phyloP scores from a whole-genome alignment of 2,113 vertebrate genomes.

The Gymnocephalus cernua region DNA sequence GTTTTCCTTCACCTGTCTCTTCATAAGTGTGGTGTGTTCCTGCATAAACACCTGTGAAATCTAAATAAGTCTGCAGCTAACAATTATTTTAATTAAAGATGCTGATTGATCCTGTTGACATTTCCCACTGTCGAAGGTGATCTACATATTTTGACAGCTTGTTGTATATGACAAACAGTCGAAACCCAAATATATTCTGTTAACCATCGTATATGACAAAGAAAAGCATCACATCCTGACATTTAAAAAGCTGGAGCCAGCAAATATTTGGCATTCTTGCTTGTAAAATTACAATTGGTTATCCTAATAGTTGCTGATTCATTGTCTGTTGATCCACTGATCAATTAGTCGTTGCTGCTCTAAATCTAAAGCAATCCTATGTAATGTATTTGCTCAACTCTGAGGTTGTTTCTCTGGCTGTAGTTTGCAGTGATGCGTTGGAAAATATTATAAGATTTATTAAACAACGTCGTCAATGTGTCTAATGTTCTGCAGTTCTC shows the following conservation, averaged over 20 bases:
- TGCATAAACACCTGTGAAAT: background rate
- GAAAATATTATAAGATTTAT: background rate
- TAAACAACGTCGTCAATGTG: background rate
- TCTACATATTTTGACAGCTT: background rate
- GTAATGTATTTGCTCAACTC: background rate
- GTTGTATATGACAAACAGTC: background rate
- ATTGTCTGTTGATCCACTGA: background rate
- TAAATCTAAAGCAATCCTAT: background rate
- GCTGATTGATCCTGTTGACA: no score
- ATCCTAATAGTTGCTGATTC: background rate
- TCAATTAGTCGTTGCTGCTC: background rate
- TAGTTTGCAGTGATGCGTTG: background rate
- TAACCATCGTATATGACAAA: background rate
- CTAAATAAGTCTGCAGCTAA: background rate
- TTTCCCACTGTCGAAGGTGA: background rate
- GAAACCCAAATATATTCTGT: background rate
- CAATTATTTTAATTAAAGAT: background rate
- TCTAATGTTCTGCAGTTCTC: no score
- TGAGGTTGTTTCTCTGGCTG: background rate
- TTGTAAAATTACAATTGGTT: background rate
- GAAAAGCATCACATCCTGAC: background rate
- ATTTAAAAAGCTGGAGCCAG: background rate
- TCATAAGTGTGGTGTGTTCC: constrained; percentile 16
- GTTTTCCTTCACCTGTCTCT: constrained; percentile 22
- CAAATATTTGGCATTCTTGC: background rate